Evolutionary conservation across 2,797 vertebrate genomes (phyloP).

Genomic region (Poeciliopsis turneri): DNA sequence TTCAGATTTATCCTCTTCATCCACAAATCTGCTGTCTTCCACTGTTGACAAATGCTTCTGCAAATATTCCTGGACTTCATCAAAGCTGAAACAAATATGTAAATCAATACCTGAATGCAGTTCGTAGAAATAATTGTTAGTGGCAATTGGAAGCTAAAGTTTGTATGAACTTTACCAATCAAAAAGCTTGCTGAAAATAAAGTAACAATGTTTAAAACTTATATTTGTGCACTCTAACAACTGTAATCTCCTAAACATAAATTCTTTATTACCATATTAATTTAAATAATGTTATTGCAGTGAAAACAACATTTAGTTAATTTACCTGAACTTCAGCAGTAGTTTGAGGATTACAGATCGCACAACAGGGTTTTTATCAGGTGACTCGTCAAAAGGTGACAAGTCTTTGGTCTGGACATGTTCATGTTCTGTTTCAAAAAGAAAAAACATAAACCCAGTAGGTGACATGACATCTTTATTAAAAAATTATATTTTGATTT

Average conservation of each 20-base stretch:
- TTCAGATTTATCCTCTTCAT: constrained; percentile 75
- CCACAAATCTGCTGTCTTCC: constrained; percentile 68
- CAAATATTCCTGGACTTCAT: constrained; percentile 74
- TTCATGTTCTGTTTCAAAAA: constrained; percentile 22
- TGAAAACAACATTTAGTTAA: constrained; percentile 2
- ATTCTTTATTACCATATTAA: background rate
- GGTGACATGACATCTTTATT: background rate
- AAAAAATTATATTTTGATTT: background rate
- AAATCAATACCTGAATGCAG: background rate
- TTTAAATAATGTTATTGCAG: background rate
- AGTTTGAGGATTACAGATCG: constrained; percentile 86
- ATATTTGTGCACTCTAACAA: background rate
- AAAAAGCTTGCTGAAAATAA: background rate
- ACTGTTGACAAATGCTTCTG: constrained; percentile 77
- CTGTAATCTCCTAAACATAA: background rate
- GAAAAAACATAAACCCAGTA: background rate
- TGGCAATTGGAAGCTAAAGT: background rate
- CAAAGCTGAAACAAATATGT: constrained; percentile 74
- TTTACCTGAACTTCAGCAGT: constrained; percentile 77
- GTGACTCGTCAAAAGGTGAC: constrained; percentile 78
- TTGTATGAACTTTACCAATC: background rate
- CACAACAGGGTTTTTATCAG: constrained; percentile 83
- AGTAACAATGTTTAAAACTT: background rate
- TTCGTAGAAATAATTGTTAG: background rate
- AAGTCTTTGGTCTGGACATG: constrained; percentile 46